These are phyloP conservation scores for Enteromius fasciolatus DNA, from an alignment of 2,797 vertebrate species.

Conservation along the genomic window DNA sequence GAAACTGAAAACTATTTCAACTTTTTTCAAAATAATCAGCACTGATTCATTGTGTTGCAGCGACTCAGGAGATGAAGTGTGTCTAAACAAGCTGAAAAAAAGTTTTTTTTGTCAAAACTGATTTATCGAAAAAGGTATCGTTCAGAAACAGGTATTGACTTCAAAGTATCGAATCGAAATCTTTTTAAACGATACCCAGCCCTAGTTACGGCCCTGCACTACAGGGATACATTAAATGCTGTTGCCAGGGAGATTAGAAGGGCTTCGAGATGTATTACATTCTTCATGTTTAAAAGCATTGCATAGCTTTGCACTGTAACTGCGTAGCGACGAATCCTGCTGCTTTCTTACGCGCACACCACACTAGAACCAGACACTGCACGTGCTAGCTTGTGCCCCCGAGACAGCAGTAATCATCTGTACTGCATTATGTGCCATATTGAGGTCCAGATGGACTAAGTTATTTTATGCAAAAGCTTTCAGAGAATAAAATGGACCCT, in stretches of 20 bases:
- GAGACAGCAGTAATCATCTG: conserved; percentile 10
- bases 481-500: conserved; percentile 21
- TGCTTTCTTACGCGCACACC: no score
- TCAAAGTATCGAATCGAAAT: no score
- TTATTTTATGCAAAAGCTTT: conserved; percentile 29
- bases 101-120: no score
- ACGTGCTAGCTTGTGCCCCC: conserved; percentile 4
- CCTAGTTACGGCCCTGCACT: no score
- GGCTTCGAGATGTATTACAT: neutral
- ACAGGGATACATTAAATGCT: neutral
- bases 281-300: neutral
- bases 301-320: conserved; percentile 18
- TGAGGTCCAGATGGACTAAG: conserved; percentile 49
- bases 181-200: no score
- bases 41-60: no score
- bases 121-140: no score
- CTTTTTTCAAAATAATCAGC: no score
- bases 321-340: neutral
- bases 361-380: conserved; percentile 33
- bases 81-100: no score
- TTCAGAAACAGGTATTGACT: no score
- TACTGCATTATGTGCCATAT: conserved; percentile 21
- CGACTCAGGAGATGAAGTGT: no score
- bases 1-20: no score
- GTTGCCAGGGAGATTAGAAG: conserved; percentile 8